phyloP scores from a whole-genome alignment of 2,888 invertebrate genomes.

The Morpho achilles region DNA sequence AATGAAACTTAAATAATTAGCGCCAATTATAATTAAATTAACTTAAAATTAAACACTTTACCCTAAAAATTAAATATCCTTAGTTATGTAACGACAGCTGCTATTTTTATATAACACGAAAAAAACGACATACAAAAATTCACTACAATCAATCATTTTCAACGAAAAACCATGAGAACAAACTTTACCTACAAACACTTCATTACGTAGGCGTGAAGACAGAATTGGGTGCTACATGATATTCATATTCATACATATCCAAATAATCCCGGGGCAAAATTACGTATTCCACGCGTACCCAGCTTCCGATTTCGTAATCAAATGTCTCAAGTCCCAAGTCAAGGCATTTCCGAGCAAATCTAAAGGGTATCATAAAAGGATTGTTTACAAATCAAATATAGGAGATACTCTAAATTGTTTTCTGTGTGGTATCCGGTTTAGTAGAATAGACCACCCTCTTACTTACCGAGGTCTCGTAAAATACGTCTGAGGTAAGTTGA shows the following conservation, averaged over 20 bases:
- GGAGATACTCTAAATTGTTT: background rate
- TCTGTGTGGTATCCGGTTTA: no score
- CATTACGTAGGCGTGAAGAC: constrained; percentile 16
- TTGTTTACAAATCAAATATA: background rate
- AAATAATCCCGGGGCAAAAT: constrained; percentile 27
- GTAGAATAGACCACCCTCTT: no score
- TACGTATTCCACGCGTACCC: constrained; percentile 28
- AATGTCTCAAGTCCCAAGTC: constrained; percentile 32
- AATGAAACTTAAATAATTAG: no score
- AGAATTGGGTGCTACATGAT: constrained; percentile 14
- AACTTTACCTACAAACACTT: constrained; percentile 18
- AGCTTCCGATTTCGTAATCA: constrained; percentile 37
- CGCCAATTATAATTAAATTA: no score
- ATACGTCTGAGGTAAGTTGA: no score
- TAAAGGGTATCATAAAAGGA: constrained; percentile 20
- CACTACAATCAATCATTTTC: constrained; percentile 1
- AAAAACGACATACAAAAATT: background rate
- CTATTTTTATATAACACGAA: background rate
- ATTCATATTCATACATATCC: constrained; percentile 26
- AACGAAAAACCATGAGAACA: constrained; percentile 3
- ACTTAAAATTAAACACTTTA: no score
- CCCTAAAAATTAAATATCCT: no score
- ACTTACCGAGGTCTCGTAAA: no score
- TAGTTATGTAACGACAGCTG: no score
- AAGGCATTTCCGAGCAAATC: constrained; percentile 29